Base-by-base conservation (phyloP, 2,113 vertebrate species). In the Oriolus oriolus region DNA sequence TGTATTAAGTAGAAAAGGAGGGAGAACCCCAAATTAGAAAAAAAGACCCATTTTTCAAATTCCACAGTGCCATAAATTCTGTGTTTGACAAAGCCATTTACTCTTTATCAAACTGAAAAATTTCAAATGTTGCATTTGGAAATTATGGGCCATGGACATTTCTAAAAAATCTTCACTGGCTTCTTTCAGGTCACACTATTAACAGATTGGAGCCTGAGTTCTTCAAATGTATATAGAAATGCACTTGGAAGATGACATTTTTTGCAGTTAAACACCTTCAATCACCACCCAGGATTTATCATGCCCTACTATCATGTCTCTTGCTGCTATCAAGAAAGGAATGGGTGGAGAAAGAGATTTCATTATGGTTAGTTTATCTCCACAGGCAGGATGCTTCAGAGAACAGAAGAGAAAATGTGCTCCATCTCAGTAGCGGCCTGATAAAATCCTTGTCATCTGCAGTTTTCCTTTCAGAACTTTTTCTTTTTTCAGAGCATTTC, bases 401-500 rank as follows among this genome's bases (percentile, higher is more conserved):
- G 63, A 85, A 87, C 33, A 92, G 61, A 81, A 65, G n/a, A 47
- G 86, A 79, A 87, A 88, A 16, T 44, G 47, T 91, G 19, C 77
- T 92, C 75, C 83, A 49, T 86, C 47, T 78, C 71, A 70, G 66
- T 42, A 56, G n/a, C 54, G 52, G 27, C 54, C 83, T 94, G 90
- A 96, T 94, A 96, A 95, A 94, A 97, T 84, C 81, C 44, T 75
- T 93, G 90, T 93, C 87, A 84, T 82, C 35, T 77, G 71, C 24
- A 19, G 47, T 86, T 86, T 95, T 91, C 71, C 47, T 97, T 94
- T 84, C 92, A 78, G 84, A 95, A 21, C 83, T 96, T 96, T 73
- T 96, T 96, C 91, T 93, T 97, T 89, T 96, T 97, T 97, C 57
- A 52, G 70, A 96, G 33, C 49, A 82, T 93, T 98, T 96, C 33